Evolutionary conservation across 2,888 invertebrate species (phyloP), one percentile per base, ranked within the genome.

Genomic region (Blastobasis lacticolella): DNA sequence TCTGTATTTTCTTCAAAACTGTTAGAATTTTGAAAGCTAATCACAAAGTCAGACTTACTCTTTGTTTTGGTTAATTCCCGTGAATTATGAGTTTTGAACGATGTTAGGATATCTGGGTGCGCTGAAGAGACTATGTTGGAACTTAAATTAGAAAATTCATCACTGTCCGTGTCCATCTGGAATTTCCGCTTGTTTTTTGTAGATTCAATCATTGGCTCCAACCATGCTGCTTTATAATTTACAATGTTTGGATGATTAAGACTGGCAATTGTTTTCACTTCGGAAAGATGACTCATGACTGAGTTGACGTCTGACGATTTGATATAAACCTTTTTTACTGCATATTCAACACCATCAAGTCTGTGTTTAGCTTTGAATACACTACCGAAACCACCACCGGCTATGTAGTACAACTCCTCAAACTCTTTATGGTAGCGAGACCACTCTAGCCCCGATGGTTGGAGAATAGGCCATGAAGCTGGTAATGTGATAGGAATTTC

Each of bases 161-260:
- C 81, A 47, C 64, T 76, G 53, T 88, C 84, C 38, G 68, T 81
- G 5, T 88, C 86, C 78, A 80, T 80, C 49, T 75, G 10, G 69
- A 71, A 50, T 57, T 61, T 66, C 9, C 69, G 76, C 10, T 78
- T 83, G 66, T 81, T 83, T 50, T 81, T 82, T 10, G 72, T 83
- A 0, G 85, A 85, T 57, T 90, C 89, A 56, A 91, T 84, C 77
- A 90, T 82, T 0, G 91, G 90, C 75, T 95, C 95, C 38, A 95
- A 77, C 95, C 95, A 95, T 0, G 95, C 95, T 0, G 93, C 93
- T 82, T 95, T 95, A 67, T 95, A 95, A 36, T 94, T 91, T 5
- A 95, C 94, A 57, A 95, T 93, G 71, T 95, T 94, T 0, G 91
- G 90, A 80, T 95, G 95, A 67, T 94, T 93, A 37, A 95, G 80